Conservation (phyloP, 2,113 vertebrate species). For the Strix aluco region DNA sequence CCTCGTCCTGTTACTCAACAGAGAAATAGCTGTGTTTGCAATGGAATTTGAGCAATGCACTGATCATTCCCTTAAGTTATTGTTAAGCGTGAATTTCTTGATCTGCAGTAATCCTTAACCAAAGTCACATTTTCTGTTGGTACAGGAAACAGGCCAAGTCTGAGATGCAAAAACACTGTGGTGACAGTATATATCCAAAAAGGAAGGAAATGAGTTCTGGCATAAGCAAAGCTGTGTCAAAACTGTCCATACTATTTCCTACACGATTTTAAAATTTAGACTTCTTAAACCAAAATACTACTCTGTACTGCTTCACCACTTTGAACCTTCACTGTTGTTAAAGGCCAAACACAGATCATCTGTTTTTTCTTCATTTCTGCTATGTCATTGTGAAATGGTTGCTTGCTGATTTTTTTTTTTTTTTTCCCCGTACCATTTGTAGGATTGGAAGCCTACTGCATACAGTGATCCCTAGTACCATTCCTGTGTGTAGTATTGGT, state of each 20-base stretch:
- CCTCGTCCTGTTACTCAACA: background rate
- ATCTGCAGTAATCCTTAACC: constrained; percentile 58
- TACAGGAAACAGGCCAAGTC: constrained; percentile 57
- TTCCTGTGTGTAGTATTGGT: constrained; percentile 68
- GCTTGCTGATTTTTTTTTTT: constrained; percentile 70
- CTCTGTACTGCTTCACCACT: constrained; percentile 45
- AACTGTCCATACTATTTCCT: constrained; percentile 6
- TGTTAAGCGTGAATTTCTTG: constrained; percentile 28
- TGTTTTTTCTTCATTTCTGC: constrained; percentile 67
- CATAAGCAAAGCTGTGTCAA: constrained; percentile 37
- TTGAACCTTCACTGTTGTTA: constrained; percentile 59
- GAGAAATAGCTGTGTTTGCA: constrained; percentile 57
- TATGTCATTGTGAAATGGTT: constrained; percentile 72
- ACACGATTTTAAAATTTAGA: background rate
- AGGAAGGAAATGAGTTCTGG: constrained; percentile 25
- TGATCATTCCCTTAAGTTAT: constrained; percentile 38
- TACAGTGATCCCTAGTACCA: constrained; percentile 58
- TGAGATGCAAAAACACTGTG: constrained; percentile 49
- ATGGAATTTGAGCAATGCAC: constrained; percentile 53
- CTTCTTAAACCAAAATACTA: background rate
- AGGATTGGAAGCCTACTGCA: constrained; percentile 75
- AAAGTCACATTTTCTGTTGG: constrained; percentile 39
- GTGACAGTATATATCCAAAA: constrained; percentile 25
- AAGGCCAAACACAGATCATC: constrained; percentile 75
- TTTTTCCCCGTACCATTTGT: constrained; percentile 65